phyloP scores from a whole-genome alignment of 2,113 vertebrate species.

The Leucopsar rothschildi region DNA sequence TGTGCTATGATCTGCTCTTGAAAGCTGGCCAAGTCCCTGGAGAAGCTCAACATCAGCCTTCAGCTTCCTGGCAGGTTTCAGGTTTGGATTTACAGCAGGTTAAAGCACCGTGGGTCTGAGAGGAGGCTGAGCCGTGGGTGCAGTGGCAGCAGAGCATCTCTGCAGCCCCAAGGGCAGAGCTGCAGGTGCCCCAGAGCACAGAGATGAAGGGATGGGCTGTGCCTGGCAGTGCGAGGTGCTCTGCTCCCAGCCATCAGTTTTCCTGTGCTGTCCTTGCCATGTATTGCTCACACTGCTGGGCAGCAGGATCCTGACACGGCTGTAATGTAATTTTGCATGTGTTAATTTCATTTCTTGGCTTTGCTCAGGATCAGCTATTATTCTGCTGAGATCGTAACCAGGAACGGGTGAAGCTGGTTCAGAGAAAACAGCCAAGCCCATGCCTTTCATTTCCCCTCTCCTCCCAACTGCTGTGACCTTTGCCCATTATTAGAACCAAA shows the following conservation, averaged over 20 bases:
- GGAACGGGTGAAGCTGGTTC: constrained; percentile 52
- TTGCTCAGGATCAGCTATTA: constrained; percentile 59
- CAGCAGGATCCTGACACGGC: constrained; percentile 2
- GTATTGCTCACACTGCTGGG: not conserved
- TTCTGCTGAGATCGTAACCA: constrained; percentile 47
- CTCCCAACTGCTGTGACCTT: constrained; percentile 31
- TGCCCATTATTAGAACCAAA: constrained; percentile 49
- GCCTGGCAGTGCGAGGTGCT: rapidly evolving
- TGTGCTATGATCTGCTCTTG: not conserved
- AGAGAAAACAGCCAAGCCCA: constrained; percentile 35
- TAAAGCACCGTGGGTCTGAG: not conserved
- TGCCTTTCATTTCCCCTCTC: constrained; percentile 54
- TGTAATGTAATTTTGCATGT: constrained; percentile 51
- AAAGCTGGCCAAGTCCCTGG: not conserved
- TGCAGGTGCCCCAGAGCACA: not conserved
- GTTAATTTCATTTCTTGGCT: constrained; percentile 62
- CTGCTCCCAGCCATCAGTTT: not conserved
- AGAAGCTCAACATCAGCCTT: not conserved
- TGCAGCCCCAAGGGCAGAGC: not conserved
- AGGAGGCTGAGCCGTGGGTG: not conserved
- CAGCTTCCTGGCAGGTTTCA: not conserved
- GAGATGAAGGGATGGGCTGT: rapidly evolving
- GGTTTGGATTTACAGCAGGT: not conserved
- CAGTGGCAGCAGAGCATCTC: rapidly evolving
- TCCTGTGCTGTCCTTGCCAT: not conserved